Evolutionary conservation across 1,140 invertebrate species (phyloP), one percentile per base, ranked within the genome.

Genomic region (Drosophila insularis): DNA sequence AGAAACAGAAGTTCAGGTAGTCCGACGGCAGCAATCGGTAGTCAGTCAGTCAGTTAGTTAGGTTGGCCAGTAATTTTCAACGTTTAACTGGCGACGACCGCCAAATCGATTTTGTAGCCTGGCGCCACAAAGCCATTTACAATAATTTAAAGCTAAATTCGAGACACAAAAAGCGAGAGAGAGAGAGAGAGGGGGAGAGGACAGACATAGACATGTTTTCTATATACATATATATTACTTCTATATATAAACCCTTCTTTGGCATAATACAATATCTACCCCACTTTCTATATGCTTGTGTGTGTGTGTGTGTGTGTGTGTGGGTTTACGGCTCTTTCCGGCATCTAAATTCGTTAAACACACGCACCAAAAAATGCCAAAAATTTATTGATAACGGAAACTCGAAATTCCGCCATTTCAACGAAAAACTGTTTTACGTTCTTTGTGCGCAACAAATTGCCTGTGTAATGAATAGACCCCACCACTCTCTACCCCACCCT

Each of bases 341-440:
- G 60, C 74, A 50, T 80, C 55, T 19, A 58, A 89, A 89, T 89
- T 89, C 74, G 77, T 84, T 85, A 89, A 89, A 78, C 77, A 80
- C 71, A 84, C 71, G 74, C 82, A 71, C 79, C 87, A 73, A 82
- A 73, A 27, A 75, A 71, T 59, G 62, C 77, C 72, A 80, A 58
- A 58, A 89, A 89, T 89, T 89, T 89, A 89, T 89, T 84, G 77
- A 78, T 72, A 84, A 78, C 84, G 84, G 85, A 89, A 85, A 64
- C 53, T 64, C 23, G 10, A 54, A 61, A 59, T 66, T 50, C n/a
- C 56, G 11, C 17, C 21, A 31, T 13, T 14, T 21, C 21, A 50
- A 54, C 58, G 43, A 50, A 50, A 50, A 50, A 58, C 46, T 19
- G 43, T 19, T 54, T 27, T 10, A 5, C 19, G n/a, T 32, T 64